Base-by-base conservation (phyloP, 2,888 invertebrate species). In the Sarcophaga carnaria region DNA sequence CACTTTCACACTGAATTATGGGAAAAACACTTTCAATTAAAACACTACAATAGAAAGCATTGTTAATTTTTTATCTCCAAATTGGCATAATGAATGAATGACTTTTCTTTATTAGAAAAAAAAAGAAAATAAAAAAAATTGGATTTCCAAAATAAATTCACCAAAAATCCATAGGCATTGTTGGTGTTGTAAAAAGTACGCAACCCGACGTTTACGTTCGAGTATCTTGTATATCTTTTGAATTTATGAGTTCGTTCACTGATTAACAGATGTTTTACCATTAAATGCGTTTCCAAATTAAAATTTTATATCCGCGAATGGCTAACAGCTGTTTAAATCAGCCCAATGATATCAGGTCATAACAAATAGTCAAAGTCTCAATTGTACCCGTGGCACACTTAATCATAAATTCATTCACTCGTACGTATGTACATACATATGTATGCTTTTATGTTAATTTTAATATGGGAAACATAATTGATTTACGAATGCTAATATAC, bases 211-310 rank as follows among this genome's bases (percentile, higher is more conserved):
- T 59, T 1, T 20, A 71, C n/a, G 47, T 25, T 70, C 71, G 8
- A 54, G 60, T 80, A 80, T 66, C 72, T 66, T 25, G 10, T 74
- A 10, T 67, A n/a, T n/a, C 5, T 62, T 20, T 1, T 62, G 17
- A 11, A n/a, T n/a, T 8, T 17, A 27, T 22, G 1, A 80, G 49
- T 49, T 62, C 49, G 14, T 17, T 22, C 22, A 81, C 60, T 69
- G 80, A 80, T 80, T 74, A 72, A 45, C 67, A 75, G 27, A 75
- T 75, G 75, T 63, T 81, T 69, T 81, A 8, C 20, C 17, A 69
- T 22, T 54, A 17, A 37, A 17, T 67, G 2, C 4, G 59, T 27
- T 54, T 14, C 17, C 4, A 54, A 54, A 54, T 54, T 54, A 54
- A 54, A 54, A 14, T 54, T 54, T 17, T 54, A 54, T 54, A 54